Conservation (phyloP, 2,888 invertebrate species). For the Standfussiana lucernea region DNA sequence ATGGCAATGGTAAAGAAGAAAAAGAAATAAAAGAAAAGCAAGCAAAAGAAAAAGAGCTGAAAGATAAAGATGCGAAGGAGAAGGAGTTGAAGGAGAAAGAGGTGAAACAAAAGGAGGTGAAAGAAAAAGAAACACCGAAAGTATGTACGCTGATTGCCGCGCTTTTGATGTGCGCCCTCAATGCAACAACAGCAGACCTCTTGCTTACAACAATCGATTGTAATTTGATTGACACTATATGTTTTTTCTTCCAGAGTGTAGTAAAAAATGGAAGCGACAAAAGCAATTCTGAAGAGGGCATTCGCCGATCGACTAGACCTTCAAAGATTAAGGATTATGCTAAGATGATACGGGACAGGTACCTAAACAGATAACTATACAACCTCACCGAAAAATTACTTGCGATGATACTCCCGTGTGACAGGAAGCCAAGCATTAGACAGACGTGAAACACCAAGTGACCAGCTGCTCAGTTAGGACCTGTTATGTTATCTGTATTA, state of each 20-base stretch:
- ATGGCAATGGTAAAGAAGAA: conserved; percentile 74
- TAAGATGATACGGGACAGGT: conserved; percentile 89
- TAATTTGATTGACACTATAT: background rate
- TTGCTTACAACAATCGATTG: background rate
- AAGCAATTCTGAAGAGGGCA: conserved; percentile 75
- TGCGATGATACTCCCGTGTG: background rate
- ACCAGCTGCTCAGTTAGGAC: too few relatives aligned
- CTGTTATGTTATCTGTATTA: background rate
- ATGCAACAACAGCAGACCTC: too few relatives aligned
- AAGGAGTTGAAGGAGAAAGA: conserved; percentile 63
- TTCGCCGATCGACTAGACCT: conserved; percentile 88
- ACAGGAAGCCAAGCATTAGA: background rate
- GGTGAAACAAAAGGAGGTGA: conserved; percentile 70
- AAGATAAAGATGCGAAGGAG: too few relatives aligned
- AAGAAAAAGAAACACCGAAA: conserved; percentile 57
- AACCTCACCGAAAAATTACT: background rate
- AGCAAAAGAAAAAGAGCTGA: conserved; percentile 51
- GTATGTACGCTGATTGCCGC: background rate
- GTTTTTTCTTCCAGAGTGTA: conserved; percentile 72
- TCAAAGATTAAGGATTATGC: conserved; percentile 91
- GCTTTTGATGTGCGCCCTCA: too few relatives aligned
- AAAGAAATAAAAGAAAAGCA: conserved; percentile 57
- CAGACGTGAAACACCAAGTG: background rate
- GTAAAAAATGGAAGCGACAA: conserved; percentile 82
- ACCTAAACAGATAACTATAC: conserved; percentile 53